Percentiles rank a stretch among this genome's conserved stretches.
Evolutionary conservation across 2,888 invertebrate genomes (phyloP).

Genomic region (Diogma glabrata): DNA sequence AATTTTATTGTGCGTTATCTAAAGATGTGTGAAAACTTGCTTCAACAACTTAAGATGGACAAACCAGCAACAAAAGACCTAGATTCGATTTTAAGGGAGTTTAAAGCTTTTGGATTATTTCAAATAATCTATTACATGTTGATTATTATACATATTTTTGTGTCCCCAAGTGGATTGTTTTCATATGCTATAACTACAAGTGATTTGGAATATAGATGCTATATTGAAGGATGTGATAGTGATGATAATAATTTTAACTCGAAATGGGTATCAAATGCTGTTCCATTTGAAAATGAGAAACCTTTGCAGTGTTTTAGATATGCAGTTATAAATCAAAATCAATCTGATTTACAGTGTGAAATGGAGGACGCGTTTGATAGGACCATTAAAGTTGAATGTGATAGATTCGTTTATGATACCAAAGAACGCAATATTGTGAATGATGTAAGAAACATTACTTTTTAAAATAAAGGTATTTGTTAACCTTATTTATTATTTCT

Average conservation of each 20-base stretch:
- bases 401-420: not conserved
- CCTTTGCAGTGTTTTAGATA: not conserved
- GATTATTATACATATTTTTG: not conserved
- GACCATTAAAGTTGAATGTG: not conserved
- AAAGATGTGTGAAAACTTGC: too few species aligned
- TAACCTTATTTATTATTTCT: too few species aligned
- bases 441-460: too few species aligned
- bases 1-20: too few species aligned
- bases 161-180: not conserved
- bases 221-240: not conserved
- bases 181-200: not conserved
- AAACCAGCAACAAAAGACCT: too few species aligned
- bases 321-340: not conserved
- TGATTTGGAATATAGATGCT: not conserved
- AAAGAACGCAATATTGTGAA: conserved; percentile 1
- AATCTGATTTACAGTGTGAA: not conserved
- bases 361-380: not conserved
- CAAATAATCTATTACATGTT: not conserved
- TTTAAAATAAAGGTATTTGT: too few species aligned
- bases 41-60: too few species aligned
- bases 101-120: not conserved
- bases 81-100: not conserved
- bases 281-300: not conserved
- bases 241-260: not conserved
- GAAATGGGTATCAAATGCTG: not conserved